A percentile compares a stretch with the other conserved stretches of the same genome.
Conservation (phyloP, 2,113 vertebrate genomes). For the Dromas ardeola region DNA sequence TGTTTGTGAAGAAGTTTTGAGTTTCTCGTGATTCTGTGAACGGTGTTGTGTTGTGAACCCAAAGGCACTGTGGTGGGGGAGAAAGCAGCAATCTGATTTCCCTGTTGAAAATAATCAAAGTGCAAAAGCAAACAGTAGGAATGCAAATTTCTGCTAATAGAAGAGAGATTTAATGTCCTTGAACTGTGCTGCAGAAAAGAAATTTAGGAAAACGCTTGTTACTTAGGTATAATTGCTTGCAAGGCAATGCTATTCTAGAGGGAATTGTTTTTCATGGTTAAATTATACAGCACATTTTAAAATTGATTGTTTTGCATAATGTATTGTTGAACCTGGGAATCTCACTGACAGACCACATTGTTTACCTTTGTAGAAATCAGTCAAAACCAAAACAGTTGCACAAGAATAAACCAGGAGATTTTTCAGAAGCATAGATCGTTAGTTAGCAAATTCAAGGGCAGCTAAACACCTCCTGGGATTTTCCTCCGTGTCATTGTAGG, state of each 20-base stretch:
- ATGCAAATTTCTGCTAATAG: constrained; percentile 11
- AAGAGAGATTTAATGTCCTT: constrained; percentile 22
- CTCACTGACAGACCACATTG: not conserved
- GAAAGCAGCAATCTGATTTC: not conserved
- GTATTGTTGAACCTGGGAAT: not conserved
- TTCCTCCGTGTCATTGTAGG: not conserved
- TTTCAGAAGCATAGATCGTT: not conserved
- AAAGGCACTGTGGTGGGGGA: not conserved
- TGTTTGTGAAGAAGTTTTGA: not conserved
- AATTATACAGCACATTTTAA: not conserved
- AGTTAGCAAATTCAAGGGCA: constrained; percentile 16
- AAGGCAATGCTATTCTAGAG: not conserved
- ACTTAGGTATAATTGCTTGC: not conserved
- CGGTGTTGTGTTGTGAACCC: not conserved
- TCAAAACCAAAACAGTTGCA: not conserved
- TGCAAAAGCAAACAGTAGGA: not conserved
- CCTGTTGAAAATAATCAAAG: not conserved
- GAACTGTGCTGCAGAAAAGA: not conserved
- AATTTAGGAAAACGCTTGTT: not conserved
- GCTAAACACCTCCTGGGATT: not conserved
- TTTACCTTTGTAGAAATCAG: not conserved
- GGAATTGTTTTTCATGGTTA: not conserved
- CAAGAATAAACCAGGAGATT: not conserved
- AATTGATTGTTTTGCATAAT: not conserved
- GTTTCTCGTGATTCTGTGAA: not conserved